A percentile compares a stretch with the other conserved stretches of the same genome.
phyloP scores from a whole-genome alignment of 2,797 vertebrate species.

The Heteromormyrus szaboi region DNA sequence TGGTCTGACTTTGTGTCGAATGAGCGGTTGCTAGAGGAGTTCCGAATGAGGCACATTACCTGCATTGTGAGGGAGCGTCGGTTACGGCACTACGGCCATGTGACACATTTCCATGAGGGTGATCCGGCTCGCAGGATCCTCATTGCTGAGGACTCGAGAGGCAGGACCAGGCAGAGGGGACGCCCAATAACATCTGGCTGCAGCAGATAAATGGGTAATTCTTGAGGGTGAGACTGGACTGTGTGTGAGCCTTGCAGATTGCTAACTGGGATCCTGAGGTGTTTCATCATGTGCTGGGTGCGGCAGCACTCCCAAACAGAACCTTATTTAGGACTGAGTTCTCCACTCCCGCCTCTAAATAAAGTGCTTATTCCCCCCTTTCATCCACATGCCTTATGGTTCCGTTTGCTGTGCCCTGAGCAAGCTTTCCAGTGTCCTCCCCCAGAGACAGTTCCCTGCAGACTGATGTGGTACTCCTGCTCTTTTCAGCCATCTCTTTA shows the following conservation, averaged over 20 bases:
- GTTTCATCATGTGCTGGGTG: not conserved
- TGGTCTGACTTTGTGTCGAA: not conserved
- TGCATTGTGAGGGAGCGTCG: not conserved
- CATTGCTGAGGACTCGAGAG: not conserved
- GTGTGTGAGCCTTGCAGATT: not conserved
- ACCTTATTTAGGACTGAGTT: not conserved
- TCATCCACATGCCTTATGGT: not conserved
- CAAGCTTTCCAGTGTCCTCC: not conserved
- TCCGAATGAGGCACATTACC: not conserved
- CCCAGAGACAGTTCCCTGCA: not conserved
- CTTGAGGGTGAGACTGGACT: not conserved
- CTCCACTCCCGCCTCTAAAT: not conserved
- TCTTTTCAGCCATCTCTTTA: not conserved
- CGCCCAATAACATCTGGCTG: not conserved
- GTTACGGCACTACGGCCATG: not conserved
- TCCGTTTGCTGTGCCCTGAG: not conserved
- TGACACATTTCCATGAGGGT: not conserved
- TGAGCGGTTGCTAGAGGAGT: not conserved
- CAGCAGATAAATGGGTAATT: not conserved
- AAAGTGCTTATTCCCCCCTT: not conserved
- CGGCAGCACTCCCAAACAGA: not conserved
- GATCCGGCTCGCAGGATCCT: not conserved
- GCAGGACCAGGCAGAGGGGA: not conserved
- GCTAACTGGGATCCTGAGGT: not conserved
- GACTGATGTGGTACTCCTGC: not conserved